A percentile compares a stretch with the other conserved stretches of the same genome.
Conservation (phyloP, 2,113 vertebrate species). For the Eidolon helvum region DNA sequence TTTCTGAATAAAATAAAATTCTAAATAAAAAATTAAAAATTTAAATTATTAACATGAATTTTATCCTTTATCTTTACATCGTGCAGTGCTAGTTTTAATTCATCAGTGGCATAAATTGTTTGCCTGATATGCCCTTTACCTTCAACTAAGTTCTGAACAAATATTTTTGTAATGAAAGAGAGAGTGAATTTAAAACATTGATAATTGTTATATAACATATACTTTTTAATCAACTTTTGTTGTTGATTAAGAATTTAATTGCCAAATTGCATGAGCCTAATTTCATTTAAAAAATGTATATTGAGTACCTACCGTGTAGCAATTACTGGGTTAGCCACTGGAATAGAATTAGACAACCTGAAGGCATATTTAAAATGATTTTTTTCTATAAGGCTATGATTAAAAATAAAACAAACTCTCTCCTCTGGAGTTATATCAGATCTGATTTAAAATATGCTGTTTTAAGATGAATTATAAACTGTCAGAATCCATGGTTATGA, state of each 20-base stretch:
- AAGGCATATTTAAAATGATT: conserved; percentile 33
- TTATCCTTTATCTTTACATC: no score
- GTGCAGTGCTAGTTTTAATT: no score
- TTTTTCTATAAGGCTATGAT: conserved; percentile 50
- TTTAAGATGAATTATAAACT: conserved; percentile 73
- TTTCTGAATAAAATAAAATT: conserved; percentile 9
- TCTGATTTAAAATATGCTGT: conserved; percentile 68
- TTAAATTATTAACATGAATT: no score
- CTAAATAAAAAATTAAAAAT: no score
- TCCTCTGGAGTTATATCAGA: conserved; percentile 32
- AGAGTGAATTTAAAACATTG: not conserved
- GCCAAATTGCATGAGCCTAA: not conserved
- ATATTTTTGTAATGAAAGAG: conserved; percentile 3
- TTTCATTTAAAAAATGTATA: conserved; percentile 9
- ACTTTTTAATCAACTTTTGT: conserved; percentile 20
- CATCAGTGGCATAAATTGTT: not conserved
- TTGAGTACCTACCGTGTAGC: not conserved
- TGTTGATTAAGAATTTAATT: conserved; percentile 53
- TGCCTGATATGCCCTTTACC: not conserved
- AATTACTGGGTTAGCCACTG: not conserved
- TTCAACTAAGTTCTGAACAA: conserved; percentile 1
- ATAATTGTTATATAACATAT: not conserved
- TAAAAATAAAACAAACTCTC: conserved; percentile 67
- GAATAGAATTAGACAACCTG: conserved; percentile 6
- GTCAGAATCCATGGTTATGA: conserved; percentile 58